A percentile compares a stretch with the other conserved stretches of the same genome.
phyloP scores from a whole-genome alignment of 2,113 vertebrate genomes.

The Brachyistius frenatus region DNA sequence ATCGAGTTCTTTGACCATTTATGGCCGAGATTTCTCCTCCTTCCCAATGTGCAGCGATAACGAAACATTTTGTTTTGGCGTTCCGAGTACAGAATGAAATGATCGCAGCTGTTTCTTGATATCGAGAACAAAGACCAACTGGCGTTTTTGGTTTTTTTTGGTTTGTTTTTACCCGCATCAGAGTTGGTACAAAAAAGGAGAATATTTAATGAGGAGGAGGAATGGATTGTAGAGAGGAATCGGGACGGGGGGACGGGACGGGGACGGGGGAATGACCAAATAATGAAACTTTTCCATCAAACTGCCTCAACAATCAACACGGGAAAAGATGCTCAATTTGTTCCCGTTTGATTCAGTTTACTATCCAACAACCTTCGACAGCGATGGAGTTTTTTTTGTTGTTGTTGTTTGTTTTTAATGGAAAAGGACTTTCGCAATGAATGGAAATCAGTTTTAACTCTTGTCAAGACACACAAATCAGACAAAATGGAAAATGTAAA shows the following conservation, averaged over 20 bases:
- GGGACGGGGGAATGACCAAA: background rate
- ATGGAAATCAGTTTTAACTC: background rate
- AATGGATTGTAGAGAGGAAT: too few relatives aligned
- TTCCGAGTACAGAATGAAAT: constrained; percentile 24
- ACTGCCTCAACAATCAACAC: too few relatives aligned
- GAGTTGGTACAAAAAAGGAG: background rate
- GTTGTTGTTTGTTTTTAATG: constrained; percentile 4
- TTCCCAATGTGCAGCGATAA: constrained; percentile 16
- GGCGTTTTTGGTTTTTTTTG: background rate
- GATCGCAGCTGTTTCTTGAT: constrained; percentile 36
- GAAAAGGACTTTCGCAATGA: background rate
- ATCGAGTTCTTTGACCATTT: constrained; percentile 50
- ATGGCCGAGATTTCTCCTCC: constrained; percentile 33
- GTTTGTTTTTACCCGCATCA: background rate
- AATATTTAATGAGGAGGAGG: background rate
- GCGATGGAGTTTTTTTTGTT: too few relatives aligned
- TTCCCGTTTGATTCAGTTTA: too few relatives aligned
- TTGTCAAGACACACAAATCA: too few relatives aligned
- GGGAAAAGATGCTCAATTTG: too few relatives aligned
- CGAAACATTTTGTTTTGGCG: constrained; percentile 25
- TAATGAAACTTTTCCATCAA: too few relatives aligned
- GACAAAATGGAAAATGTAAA: too few relatives aligned
- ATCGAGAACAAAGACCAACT: background rate
- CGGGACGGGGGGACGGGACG: background rate
- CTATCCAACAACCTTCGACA: too few relatives aligned